Evolutionary conservation across 2,113 vertebrate species (phyloP), one percentile per base, ranked within the genome.

Genomic region (Psophia crepitans): DNA sequence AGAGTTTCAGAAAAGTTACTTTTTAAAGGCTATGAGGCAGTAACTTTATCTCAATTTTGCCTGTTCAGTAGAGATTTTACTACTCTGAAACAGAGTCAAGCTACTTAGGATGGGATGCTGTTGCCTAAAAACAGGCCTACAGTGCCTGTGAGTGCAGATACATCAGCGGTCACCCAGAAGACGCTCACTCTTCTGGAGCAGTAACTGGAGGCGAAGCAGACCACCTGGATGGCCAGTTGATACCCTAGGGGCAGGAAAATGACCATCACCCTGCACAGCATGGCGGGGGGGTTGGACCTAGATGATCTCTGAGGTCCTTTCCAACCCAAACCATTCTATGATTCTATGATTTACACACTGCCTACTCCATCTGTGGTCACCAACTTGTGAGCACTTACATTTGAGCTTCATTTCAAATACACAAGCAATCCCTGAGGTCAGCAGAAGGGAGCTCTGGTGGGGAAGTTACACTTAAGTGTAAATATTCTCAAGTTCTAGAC

Each of bases 301-400:
- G n/a, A n/a, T n/a, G n/a, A n/a, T n/a, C n/a, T n/a, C n/a, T n/a
- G n/a, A n/a, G n/a, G n/a, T n/a, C n/a, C n/a, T n/a, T n/a, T n/a
- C n/a, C n/a, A n/a, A n/a, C n/a, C n/a, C n/a, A n/a, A n/a, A n/a
- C n/a, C n/a, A n/a, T n/a, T n/a, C n/a, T n/a, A n/a, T n/a, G n/a
- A n/a, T n/a, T n/a, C n/a, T n/a, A n/a, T n/a, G n/a, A 35, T 15
- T 68, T 28, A n/a, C 12, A 90, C 5, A n/a, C 75, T n/a, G 32
- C 26, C 21, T 76, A 20, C 23, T 3, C 3, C 12, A 58, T 19
- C 39, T 23, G 20, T 2, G 3, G 37, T 44, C 61, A 71, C 24
- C 74, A 79, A 27, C 10, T 66, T 4, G 0, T 0, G 0, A 69
- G 18, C 0, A 0, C 23, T 75, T 74, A 32, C 18, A 68, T 30